A percentile compares a stretch with the other conserved stretches of the same genome.
phyloP scores from a whole-genome alignment of 2,797 vertebrate genomes.

The Phoeniculus purpureus region DNA sequence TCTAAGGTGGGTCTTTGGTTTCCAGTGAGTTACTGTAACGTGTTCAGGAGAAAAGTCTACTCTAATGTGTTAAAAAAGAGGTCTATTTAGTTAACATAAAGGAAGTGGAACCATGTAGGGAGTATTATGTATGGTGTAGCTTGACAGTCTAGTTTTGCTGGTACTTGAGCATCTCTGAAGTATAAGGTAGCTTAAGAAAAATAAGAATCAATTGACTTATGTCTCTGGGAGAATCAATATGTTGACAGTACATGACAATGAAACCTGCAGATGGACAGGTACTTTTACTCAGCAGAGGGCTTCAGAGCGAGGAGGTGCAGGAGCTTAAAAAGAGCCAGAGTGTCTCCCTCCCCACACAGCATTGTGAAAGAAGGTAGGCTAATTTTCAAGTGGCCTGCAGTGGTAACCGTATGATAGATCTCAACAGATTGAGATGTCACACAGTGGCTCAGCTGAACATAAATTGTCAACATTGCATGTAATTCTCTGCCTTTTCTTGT shows the following conservation, averaged over 20 bases:
- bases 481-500: slow-evolving; percentile 34
- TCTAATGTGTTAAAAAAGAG: neutral
- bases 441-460: slow-evolving; percentile 4
- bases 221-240: slow-evolving; percentile 14
- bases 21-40: neutral
- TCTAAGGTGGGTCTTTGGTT: neutral
- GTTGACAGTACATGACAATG: slow-evolving; percentile 7
- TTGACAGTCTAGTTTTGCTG: neutral
- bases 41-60: neutral
- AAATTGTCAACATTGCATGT: neutral
- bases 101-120: neutral
- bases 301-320: neutral
- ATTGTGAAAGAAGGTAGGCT: slow-evolving; percentile 41
- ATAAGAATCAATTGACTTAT: neutral
- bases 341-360: neutral
- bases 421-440: slow-evolving; percentile 56
- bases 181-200: neutral
- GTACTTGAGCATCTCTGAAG: neutral
- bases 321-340: slow-evolving; percentile 23
- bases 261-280: slow-evolving; percentile 10
- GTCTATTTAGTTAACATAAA: neutral
- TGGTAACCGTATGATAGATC: slow-evolving; percentile 40
- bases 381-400: slow-evolving; percentile 58
- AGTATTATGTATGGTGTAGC: neutral
- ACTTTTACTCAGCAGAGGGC: slow-evolving; percentile 22